Base-by-base conservation (phyloP, 2,888 invertebrate genomes). In the Drosophila nr. perissopoda region DNA sequence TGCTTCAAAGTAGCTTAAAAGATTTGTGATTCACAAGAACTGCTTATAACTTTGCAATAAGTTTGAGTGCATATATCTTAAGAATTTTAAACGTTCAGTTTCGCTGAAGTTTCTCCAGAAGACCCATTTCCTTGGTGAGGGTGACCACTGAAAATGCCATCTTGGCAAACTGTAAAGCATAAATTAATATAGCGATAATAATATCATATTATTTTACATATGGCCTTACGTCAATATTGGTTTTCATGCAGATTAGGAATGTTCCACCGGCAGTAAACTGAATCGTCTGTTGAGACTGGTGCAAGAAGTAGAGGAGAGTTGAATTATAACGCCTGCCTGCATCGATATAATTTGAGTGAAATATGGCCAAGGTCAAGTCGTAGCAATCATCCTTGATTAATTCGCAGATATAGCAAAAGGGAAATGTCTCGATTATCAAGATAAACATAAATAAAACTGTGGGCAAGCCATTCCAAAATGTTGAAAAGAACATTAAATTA, bases 71-170 rank as follows among this genome's bases (percentile, higher is more conserved):
- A 36, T 18, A 36, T 16, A 21, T 13, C 8, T 27, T n/a, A n/a
- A 38, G 2, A 38, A 27, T 27, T 2, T 13, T 7, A 5, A 7
- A n/a, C 1, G 4, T 63, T 57, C 11, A 58, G 6, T 48, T 61
- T 7, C 2, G 7, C 10, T 33, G 27, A 1, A 77, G 45, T 52
- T 74, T 78, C 0, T 79, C 75, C 25, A 78, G 42, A 36, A 82
- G 29, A 45, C 74, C 60, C 73, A 75, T 72, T 45, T 82, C 67
- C 21, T 68, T 83, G 8, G 73, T 62, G 7, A 87, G 18, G 0
- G 84, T 70, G 0, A 87, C 68, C 40, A 85, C 63, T 1, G 87
- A 69, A 49, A 85, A 82, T 1, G 84, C 83, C 45, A 82, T 61
- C 34, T 73, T 85, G 27, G 82, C 71, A 29, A 81, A 73, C 79